Evolutionary conservation across 2,113 vertebrate species (phyloP).

Genomic region (Varanus komodoensis): DNA sequence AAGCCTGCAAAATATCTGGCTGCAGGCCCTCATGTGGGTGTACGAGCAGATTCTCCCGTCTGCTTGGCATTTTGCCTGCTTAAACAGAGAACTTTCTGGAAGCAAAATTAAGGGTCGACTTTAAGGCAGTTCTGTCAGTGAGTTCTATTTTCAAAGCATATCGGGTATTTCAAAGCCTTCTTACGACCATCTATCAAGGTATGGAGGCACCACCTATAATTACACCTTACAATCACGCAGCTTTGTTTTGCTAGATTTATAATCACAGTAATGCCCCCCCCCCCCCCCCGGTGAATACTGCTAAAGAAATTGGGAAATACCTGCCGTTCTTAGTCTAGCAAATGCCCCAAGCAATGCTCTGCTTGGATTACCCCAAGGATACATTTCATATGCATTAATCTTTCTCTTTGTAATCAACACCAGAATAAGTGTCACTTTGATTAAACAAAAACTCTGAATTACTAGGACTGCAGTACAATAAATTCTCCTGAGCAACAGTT

Average conservation of each 20-base stretch:
- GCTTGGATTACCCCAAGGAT: conserved; percentile 69
- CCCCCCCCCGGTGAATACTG: background rate
- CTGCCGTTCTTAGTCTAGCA: conserved; percentile 34
- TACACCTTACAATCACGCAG: background rate
- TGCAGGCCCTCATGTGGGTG: background rate
- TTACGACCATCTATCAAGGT: background rate
- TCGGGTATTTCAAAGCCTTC: background rate
- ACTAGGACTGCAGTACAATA: conserved; percentile 78
- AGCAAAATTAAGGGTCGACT: background rate
- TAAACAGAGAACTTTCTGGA: background rate
- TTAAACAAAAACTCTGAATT: conserved; percentile 80
- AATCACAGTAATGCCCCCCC: conserved; percentile 10
- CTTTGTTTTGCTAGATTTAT: conserved; percentile 21
- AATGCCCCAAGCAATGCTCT: conserved; percentile 52
- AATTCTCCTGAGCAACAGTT: conserved; percentile 80
- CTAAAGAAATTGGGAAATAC: conserved; percentile 27
- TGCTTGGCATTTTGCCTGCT: background rate
- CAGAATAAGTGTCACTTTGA: conserved; percentile 82
- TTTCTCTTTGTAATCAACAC: conserved; percentile 82
- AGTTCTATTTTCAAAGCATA: background rate
- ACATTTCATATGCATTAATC: conserved; percentile 70
- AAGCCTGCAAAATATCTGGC: background rate
- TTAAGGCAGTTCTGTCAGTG: background rate
- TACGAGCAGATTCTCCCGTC: background rate
- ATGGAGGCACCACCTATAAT: background rate